Evolutionary conservation across 2,113 vertebrate species (phyloP).

Genomic region (Electrona antarctica): DNA sequence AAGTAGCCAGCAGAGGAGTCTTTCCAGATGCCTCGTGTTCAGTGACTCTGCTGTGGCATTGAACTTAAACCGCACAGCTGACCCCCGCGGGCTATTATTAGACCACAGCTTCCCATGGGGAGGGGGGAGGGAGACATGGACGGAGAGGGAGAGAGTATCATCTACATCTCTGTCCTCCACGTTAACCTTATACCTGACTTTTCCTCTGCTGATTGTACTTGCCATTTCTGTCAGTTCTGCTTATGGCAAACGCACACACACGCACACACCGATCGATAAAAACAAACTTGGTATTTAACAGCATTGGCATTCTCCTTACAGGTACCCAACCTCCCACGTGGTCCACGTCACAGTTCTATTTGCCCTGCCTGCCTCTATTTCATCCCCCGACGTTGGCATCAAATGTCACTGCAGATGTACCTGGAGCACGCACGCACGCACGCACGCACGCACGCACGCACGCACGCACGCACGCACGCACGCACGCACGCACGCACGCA

Average conservation of each 20-base stretch:
- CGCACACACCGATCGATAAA: conserved; percentile 29
- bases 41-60: too few relatives aligned
- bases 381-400: background rate
- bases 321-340: background rate
- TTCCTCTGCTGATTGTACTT: background rate
- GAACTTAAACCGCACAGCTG: too few relatives aligned
- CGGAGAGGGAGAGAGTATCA: background rate
- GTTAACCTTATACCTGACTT: conserved; percentile 5
- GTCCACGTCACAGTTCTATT: background rate
- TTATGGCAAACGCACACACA: background rate
- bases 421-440: background rate
- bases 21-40: too few relatives aligned
- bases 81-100: too few relatives aligned
- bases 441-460: background rate
- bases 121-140: background rate
- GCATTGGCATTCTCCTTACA: conserved; percentile 37
- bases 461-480: background rate
- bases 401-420: conserved; percentile 25
- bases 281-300: conserved; percentile 52
- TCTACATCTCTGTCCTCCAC: background rate
- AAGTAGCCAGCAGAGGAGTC: too few relatives aligned
- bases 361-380: conserved; percentile 16
- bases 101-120: too few relatives aligned
- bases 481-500: background rate
- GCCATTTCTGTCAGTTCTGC: background rate